Conservation (phyloP, 2,888 invertebrate species). For the Rhingia rostrata region DNA sequence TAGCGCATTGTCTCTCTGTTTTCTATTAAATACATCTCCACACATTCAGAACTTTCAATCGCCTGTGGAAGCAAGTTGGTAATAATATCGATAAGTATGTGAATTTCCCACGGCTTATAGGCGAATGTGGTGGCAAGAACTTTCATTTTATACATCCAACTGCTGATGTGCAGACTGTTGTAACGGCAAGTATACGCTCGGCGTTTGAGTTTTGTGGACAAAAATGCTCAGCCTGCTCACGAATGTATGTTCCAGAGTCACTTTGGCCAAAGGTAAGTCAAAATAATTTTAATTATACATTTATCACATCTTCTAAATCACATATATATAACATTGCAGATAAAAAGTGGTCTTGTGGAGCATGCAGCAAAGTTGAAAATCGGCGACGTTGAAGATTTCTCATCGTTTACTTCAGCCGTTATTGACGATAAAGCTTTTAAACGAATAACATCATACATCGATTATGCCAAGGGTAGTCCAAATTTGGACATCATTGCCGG, state of each 20-base stretch:
- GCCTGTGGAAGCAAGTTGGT: conserved; percentile 96
- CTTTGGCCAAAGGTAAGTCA: conserved; percentile 88
- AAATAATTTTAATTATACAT: not conserved
- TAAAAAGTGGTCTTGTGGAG: conserved; percentile 87
- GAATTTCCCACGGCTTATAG: conserved; percentile 96
- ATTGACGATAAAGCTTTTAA: conserved; percentile 97
- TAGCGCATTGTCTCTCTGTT: conserved; percentile 17
- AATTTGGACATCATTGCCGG: conserved; percentile 93
- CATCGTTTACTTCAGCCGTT: conserved; percentile 95
- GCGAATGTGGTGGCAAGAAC: conserved; percentile 99
- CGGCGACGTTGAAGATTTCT: conserved; percentile 92
- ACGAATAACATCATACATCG: conserved; percentile 94
- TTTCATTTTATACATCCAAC: conserved; percentile 98
- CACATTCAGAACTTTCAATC: conserved; percentile 91
- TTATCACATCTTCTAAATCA: not conserved
- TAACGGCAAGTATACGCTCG: conserved; percentile 92
- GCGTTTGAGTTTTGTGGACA: conserved; percentile 99
- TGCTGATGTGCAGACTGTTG: conserved; percentile 92
- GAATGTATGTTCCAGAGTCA: conserved; percentile 97
- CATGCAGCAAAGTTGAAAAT: conserved; percentile 90
- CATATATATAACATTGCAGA: conserved; percentile 71
- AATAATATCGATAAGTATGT: conserved; percentile 92
- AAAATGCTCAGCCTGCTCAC: conserved; percentile 99
- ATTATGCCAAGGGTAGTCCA: conserved; percentile 88
- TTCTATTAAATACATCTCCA: conserved; percentile 5